Conservation (phyloP, 2,797 vertebrate genomes). For the Serranus cabrilla region DNA sequence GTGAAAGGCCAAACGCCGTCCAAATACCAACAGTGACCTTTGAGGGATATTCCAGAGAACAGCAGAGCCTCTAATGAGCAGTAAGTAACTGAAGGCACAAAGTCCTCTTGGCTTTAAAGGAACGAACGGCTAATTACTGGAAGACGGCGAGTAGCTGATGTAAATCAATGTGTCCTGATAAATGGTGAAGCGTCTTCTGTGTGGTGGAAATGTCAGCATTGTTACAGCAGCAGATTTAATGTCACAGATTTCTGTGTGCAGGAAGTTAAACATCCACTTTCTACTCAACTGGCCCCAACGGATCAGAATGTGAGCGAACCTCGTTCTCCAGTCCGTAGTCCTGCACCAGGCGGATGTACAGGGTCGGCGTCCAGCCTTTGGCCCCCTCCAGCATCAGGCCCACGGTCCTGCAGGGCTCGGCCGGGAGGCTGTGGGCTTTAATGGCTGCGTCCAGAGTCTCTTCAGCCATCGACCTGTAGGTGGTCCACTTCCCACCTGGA, state of each 20-base stretch:
- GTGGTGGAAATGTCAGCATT: slow-evolving; percentile 71
- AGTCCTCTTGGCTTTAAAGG: slow-evolving; percentile 58
- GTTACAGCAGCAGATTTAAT: slow-evolving; percentile 70
- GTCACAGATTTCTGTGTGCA: slow-evolving; percentile 49
- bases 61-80: slow-evolving; percentile 76
- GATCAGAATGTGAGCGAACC: too few relatives aligned
- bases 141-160: slow-evolving; percentile 43
- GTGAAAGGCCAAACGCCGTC: slow-evolving; percentile 88
- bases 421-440: slow-evolving; percentile 71
- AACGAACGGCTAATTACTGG: slow-evolving; percentile 66
- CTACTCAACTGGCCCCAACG: background rate
- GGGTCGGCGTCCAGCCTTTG: slow-evolving; percentile 93
- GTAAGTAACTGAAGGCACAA: slow-evolving; percentile 45
- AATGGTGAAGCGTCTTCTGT: slow-evolving; percentile 56
- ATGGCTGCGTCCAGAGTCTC: slow-evolving; percentile 92
- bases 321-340: slow-evolving; percentile 97
- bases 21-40: slow-evolving; percentile 90
- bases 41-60: slow-evolving; percentile 81
- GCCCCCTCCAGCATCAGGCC: slow-evolving; percentile 93
- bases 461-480: slow-evolving; percentile 94
- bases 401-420: slow-evolving; percentile 87
- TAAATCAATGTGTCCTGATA: slow-evolving; percentile 69
- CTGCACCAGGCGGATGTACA: slow-evolving; percentile 96
- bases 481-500: slow-evolving; percentile 98
- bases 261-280: slow-evolving; percentile 13